Evolutionary conservation across 1,140 invertebrate species (phyloP).

Genomic region (Daktulosphaira vitifoliae): DNA sequence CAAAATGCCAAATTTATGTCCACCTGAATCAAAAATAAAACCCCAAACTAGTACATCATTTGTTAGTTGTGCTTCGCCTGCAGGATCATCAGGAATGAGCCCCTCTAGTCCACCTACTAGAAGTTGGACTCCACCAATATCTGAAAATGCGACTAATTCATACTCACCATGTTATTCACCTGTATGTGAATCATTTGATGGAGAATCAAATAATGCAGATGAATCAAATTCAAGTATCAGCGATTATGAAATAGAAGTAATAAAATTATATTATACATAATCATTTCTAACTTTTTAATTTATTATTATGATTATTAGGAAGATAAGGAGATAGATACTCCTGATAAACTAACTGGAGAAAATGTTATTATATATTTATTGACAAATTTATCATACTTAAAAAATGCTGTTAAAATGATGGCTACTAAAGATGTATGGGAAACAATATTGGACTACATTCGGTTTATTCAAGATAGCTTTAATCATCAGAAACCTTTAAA

Average conservation of each 20-base stretch:
- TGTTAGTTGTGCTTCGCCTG: background rate
- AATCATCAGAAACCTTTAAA: background rate
- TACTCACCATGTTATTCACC: conserved; percentile 27
- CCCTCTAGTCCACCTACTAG: background rate
- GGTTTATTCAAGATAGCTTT: background rate
- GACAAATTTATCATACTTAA: background rate
- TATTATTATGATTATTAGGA: background rate
- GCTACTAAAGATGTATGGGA: conserved; percentile 6
- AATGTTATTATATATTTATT: background rate
- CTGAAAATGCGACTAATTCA: background rate
- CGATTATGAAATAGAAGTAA: conserved; percentile 1
- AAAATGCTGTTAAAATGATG: background rate
- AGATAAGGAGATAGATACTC: background rate
- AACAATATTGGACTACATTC: conserved; percentile 17
- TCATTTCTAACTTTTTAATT: background rate
- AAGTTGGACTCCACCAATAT: background rate
- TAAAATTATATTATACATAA: background rate
- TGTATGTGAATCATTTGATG: conserved; percentile 18
- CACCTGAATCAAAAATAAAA: background rate
- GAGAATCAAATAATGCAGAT: conserved; percentile 9
- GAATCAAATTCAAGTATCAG: conserved; percentile 16
- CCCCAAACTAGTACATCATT: background rate
- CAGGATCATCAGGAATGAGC: conserved; percentile 6
- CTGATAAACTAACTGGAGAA: background rate
- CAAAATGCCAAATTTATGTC: background rate